Percentiles rank a stretch among this genome's conserved stretches.
Evolutionary conservation across 2,113 vertebrate genomes (phyloP).

Genomic region (Benitochromis conjunctus): DNA sequence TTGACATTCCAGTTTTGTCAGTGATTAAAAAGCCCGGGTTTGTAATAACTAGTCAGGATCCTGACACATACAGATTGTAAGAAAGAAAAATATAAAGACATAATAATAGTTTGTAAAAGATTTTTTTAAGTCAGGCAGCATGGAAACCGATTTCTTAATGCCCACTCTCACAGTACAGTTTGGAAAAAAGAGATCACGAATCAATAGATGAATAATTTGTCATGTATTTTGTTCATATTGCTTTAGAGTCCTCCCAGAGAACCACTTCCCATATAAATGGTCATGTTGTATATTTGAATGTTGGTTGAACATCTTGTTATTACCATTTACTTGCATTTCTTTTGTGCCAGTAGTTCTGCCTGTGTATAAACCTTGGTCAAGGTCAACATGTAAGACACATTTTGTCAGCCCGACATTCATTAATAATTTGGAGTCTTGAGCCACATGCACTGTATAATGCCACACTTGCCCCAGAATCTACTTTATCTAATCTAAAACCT

Average conservation of each 20-base stretch:
- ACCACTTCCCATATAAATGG: neutral
- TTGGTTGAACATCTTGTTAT: neutral
- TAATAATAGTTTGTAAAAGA: neutral
- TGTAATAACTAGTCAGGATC: neutral
- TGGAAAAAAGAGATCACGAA: neutral
- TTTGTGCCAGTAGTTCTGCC: neutral
- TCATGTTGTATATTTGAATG: neutral
- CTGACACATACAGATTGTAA: neutral
- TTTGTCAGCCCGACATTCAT: neutral
- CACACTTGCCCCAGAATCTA: neutral
- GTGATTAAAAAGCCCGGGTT: neutral
- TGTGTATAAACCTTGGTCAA: neutral
- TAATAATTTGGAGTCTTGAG: neutral
- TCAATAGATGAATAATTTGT: neutral
- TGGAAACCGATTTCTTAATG: neutral
- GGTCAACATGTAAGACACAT: neutral
- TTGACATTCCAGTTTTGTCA: conserved; percentile 3
- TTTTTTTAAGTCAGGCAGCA: conserved; percentile 2
- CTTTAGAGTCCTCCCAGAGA: neutral
- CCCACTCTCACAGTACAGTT: neutral
- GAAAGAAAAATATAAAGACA: neutral
- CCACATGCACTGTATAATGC: neutral
- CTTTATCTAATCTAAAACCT: neutral
- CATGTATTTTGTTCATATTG: neutral
- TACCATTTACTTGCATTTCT: neutral